Evolutionary conservation across 2,797 vertebrate species (phyloP).

Genomic region (Macropus fuliginosus): DNA sequence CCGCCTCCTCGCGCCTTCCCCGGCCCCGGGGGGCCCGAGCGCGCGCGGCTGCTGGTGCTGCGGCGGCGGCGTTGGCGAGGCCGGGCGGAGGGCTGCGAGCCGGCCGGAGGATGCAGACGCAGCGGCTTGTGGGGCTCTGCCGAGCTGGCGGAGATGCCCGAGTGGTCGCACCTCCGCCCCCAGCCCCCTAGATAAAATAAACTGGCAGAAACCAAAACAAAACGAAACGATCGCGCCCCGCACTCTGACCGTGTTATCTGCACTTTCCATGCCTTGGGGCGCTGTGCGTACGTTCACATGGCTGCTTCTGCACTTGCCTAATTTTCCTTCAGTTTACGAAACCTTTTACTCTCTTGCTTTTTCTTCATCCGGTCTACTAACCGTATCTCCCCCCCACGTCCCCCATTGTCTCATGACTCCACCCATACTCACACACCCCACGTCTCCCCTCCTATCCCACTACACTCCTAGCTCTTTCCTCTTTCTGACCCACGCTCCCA

Average conservation of each 20-base stretch:
- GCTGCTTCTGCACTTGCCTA: neutral
- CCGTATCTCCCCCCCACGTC: neutral
- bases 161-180: neutral
- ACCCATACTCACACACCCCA: neutral
- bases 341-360: neutral
- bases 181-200: neutral
- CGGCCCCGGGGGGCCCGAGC: neutral
- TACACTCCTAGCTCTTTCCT: neutral
- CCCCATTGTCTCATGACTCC: neutral
- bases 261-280: accelerated
- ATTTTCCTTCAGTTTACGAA: neutral
- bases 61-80: neutral
- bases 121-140: neutral
- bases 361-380: neutral
- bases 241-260: neutral
- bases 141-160: neutral
- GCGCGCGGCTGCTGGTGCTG: neutral
- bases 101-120: neutral
- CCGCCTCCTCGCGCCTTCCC: neutral
- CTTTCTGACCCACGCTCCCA: neutral
- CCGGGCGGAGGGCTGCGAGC: no score
- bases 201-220: neutral
- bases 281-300: neutral
- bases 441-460: neutral
- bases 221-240: neutral